Evolutionary conservation across 2,888 invertebrate genomes (phyloP), one percentile per base, ranked within the genome.

Genomic region (Rhynchonema sp.): DNA sequence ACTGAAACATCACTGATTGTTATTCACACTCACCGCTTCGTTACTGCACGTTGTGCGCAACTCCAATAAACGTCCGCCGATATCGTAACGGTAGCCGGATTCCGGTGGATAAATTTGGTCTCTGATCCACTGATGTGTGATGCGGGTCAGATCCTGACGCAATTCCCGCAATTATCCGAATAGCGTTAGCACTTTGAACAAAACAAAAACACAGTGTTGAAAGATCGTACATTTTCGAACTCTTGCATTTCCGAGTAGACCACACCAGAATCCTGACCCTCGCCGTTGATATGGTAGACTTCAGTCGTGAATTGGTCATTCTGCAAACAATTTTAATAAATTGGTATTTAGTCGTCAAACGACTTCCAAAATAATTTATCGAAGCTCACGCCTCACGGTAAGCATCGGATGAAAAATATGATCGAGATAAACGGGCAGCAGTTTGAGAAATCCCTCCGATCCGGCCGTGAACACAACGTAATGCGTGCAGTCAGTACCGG

Each of bases 241-340:
- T 62, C 86, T 75, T 88, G 89, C 86, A 90, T 89, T 78, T 92
- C 91, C 74, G 87, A 87, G 73, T 91, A 91, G n/a, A 91, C 89
- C 22, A 91, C 87, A 25, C 92, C 92, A 20, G 85, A 87, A 78
- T 92, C 84, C 65, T 86, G 83, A 0, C 90, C 91, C 62, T 85
- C 83, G 0, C 83, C 85, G 67, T 85, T 87, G 63, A 91, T 80
- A 73, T 91, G 90, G 74, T 91, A 88, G 0, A 92, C 89, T 77
- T 91, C 91, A 0, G 90, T 91, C 30, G 82, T 77, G 72, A 83
- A 91, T 1, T 82, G 30, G 20, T 22, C 6, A 6, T 56, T 2
- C 56, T 49, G 49, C 9, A 38, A n/a, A n/a, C n/a, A n/a, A n/a
- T n/a, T n/a, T n/a, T n/a, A n/a, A n/a, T n/a, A n/a, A n/a, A n/a